Percentiles rank a stretch among this genome's conserved stretches.
Evolutionary conservation across 2,113 vertebrate genomes (phyloP).

Genomic region (Indri indri): DNA sequence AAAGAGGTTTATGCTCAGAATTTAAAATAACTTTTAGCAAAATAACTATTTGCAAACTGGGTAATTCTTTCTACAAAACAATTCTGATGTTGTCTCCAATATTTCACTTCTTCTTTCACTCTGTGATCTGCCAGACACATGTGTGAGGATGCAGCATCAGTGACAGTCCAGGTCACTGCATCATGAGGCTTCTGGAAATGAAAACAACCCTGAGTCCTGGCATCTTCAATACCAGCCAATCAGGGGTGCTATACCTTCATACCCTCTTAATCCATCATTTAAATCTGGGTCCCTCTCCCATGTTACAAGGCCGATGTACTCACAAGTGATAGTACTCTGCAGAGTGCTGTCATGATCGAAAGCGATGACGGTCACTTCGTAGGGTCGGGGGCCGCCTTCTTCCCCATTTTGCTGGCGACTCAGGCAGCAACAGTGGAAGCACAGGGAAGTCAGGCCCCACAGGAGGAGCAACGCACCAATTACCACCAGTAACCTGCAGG

Average conservation of each 20-base stretch:
- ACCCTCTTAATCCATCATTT: neutral
- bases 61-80: neutral
- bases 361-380: constrained; percentile 86
- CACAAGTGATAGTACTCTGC: constrained; percentile 88
- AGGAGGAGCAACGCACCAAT: constrained; percentile 81
- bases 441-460: constrained; percentile 81
- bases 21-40: neutral
- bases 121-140: neutral
- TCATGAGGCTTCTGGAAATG: neutral
- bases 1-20: neutral
- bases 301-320: constrained; percentile 53
- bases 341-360: constrained; percentile 88
- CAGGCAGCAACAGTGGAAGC: constrained; percentile 82
- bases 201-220: neutral
- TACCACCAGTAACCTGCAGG: constrained; percentile 83
- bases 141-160: neutral
- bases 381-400: constrained; percentile 75
- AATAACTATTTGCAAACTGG: neutral
- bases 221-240: neutral
- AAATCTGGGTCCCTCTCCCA: too few relatives aligned
- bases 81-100: neutral
- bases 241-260: neutral
- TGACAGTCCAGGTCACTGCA: neutral
- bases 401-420: constrained; percentile 71
- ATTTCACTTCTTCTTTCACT: neutral